These are phyloP conservation scores for Protosalanx chinensis DNA, from an alignment of 2,797 vertebrate genomes.

Conservation along the genomic window DNA sequence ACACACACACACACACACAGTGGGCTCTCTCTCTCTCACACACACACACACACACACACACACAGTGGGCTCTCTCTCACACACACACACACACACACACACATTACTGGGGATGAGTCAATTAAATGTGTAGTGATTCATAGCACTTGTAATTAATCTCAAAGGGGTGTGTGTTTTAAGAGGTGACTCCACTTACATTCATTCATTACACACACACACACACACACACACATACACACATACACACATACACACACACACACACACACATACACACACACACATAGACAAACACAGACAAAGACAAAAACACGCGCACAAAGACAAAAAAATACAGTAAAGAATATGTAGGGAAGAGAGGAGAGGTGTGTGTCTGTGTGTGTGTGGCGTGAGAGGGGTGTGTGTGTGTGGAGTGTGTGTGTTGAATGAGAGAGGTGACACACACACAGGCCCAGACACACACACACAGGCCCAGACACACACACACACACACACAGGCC, in stretches of 20 bases:
- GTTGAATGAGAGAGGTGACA: no score
- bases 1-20: no score
- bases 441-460: slow-evolving; percentile 27
- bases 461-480: slow-evolving; percentile 56
- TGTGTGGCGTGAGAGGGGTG: no score
- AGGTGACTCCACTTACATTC: slow-evolving; percentile 26
- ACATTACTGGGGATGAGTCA: slow-evolving; percentile 65
- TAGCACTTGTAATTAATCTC: slow-evolving; percentile 72
- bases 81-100: neutral
- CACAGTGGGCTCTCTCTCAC: neutral
- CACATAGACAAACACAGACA: no score
- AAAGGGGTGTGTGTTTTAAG: slow-evolving; percentile 64
- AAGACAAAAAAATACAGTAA: neutral
- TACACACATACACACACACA: neutral
- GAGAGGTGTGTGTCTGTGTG: no score
- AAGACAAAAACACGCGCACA: no score
- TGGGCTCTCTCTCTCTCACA: no score
- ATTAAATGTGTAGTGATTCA: slow-evolving; percentile 77
- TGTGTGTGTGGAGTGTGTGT: no score
- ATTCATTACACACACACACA: neutral
- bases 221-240: neutral
- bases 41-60: neutral
- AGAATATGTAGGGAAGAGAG: neutral
- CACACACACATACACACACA: neutral
- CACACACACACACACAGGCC: slow-evolving; percentile 58